phyloP scores from a whole-genome alignment of 1,140 invertebrate species.

The Apis laboriosa region DNA sequence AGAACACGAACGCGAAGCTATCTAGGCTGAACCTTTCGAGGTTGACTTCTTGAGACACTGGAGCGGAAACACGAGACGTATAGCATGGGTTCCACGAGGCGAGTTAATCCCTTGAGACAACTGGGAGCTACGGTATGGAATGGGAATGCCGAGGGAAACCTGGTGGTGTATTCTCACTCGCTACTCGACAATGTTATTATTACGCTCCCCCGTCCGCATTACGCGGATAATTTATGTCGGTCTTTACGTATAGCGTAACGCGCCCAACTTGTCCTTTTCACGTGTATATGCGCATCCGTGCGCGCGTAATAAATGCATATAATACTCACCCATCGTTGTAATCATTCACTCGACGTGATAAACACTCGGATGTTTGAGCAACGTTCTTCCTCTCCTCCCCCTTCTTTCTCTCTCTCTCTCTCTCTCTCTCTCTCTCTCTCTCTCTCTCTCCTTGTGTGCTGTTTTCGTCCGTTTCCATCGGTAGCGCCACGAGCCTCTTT shows the following conservation, averaged over 20 bases:
- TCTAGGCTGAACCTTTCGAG: constrained; percentile 64
- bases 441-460: no score
- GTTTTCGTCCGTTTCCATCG: no score
- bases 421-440: no score
- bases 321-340: constrained; percentile 25
- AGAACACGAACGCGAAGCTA: constrained; percentile 11
- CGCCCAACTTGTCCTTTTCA: constrained; percentile 38
- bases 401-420: no score
- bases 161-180: constrained; percentile 61
- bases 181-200: constrained; percentile 68
- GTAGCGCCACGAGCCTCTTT: background rate
- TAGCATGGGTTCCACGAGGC: constrained; percentile 63
- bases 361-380: constrained; percentile 21
- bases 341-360: constrained; percentile 45
- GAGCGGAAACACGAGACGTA: constrained; percentile 66
- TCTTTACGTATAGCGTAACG: constrained; percentile 52
- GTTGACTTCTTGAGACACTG: constrained; percentile 66
- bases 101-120: constrained; percentile 69
- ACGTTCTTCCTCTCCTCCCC: background rate
- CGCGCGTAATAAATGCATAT: constrained; percentile 47
- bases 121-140: constrained; percentile 60
- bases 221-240: constrained; percentile 67
- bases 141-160: constrained; percentile 55
- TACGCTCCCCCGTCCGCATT: constrained; percentile 63
- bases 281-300: constrained; percentile 29